Conservation (phyloP, 1,140 invertebrate species). For the Agrypnia vestita region DNA sequence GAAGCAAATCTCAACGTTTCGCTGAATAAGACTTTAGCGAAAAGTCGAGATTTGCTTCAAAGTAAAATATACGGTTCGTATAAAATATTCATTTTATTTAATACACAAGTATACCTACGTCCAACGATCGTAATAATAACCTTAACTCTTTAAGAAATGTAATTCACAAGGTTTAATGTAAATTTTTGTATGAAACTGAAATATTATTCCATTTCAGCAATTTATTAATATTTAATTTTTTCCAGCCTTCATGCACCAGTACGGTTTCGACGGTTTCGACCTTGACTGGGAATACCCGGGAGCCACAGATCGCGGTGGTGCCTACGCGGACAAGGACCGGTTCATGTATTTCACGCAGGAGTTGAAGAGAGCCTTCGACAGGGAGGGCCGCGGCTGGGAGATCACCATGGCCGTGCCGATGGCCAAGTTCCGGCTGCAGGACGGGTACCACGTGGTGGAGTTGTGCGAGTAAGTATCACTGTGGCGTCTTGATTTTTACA, state of each 20-base stretch:
- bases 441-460: conserved; percentile 91
- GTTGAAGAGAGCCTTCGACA: conserved; percentile 83
- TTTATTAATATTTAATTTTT: conserved; percentile 37
- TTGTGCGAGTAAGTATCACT: conserved; percentile 89
- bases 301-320: conserved; percentile 88
- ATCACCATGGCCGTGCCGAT: conserved; percentile 91
- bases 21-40: too few relatives aligned
- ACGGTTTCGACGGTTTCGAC: conserved; percentile 87
- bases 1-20: too few relatives aligned
- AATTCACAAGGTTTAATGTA: too few relatives aligned
- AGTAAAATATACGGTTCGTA: too few relatives aligned
- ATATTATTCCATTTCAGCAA: too few relatives aligned
- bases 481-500: too few relatives aligned
- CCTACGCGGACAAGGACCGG: conserved; percentile 86
- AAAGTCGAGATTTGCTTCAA: too few relatives aligned
- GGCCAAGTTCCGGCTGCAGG: conserved; percentile 87
- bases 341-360: conserved; percentile 91
- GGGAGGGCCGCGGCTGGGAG: conserved; percentile 84
- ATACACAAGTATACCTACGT: too few relatives aligned
- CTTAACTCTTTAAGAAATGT: too few relatives aligned
- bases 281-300: conserved; percentile 92
- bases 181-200: too few relatives aligned
- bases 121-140: too few relatives aligned
- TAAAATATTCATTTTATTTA: too few relatives aligned
- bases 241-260: conserved; percentile 83